A percentile compares a stretch with the other conserved stretches of the same genome.
Conservation (phyloP, 2,888 invertebrate genomes). For the Nemotelus pantherinus region DNA sequence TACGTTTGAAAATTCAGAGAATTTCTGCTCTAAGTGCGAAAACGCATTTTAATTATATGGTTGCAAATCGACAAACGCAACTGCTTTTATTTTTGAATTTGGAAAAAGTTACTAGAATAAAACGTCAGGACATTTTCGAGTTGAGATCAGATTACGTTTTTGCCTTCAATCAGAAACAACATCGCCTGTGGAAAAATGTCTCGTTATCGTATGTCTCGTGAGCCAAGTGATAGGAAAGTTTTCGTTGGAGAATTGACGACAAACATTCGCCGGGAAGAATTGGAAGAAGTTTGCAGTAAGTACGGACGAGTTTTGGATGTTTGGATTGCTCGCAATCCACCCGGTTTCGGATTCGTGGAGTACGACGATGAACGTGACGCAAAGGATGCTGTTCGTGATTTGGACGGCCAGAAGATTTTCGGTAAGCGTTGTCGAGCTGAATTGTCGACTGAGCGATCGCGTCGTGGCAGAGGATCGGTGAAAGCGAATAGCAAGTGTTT, state of each 20-base stretch:
- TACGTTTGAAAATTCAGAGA: no score
- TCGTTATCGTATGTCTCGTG: slow-evolving; percentile 29
- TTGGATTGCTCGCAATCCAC: slow-evolving; percentile 29
- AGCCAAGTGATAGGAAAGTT: slow-evolving; percentile 27
- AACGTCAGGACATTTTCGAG: no score
- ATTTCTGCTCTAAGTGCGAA: no score
- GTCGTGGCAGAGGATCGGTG: slow-evolving; percentile 1
- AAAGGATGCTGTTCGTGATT: slow-evolving; percentile 17
- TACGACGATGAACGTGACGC: slow-evolving; percentile 28
- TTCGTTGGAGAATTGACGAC: slow-evolving; percentile 25
- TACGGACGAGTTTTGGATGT: slow-evolving; percentile 31
- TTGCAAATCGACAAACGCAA: no score
- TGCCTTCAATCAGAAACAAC: no score
- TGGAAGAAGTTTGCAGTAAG: slow-evolving; percentile 13
- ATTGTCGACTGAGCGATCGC: slow-evolving; percentile 7
- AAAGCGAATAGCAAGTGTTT: slow-evolving; percentile 17
- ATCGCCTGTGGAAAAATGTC: not conserved
- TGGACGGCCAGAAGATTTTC: slow-evolving; percentile 21
- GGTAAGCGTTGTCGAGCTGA: slow-evolving; percentile 8
- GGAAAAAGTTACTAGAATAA: no score
- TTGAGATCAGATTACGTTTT: no score
- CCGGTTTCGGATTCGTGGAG: slow-evolving; percentile 28
- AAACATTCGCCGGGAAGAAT: slow-evolving; percentile 10
- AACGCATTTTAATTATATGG: no score
- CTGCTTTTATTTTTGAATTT: no score